phyloP scores from a whole-genome alignment of 2,797 vertebrate species.

The Sebastes kiyomatsui region DNA sequence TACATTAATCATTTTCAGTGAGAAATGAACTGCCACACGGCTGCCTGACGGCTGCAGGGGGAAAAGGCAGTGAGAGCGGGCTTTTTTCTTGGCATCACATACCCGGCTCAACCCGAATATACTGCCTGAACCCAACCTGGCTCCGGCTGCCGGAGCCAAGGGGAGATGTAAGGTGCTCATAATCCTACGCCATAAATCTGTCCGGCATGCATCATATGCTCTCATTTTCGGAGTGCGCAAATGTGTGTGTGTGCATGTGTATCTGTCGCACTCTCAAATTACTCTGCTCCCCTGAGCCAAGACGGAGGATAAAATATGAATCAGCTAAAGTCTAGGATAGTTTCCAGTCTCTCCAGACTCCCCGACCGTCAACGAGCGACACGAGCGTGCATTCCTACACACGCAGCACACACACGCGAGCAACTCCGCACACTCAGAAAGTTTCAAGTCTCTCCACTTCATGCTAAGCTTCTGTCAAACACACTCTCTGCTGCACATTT shows the following conservation, averaged over 20 bases:
- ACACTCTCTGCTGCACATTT: constrained; percentile 52
- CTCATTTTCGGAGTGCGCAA: constrained; percentile 57
- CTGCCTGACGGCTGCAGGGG: constrained; percentile 70
- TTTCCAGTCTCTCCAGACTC: constrained; percentile 72
- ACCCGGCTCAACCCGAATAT: constrained; percentile 71
- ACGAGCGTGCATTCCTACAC: constrained; percentile 18
- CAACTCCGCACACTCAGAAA: constrained; percentile 30
- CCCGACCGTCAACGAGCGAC: constrained; percentile 48
- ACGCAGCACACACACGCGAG: background rate
- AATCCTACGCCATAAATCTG: constrained; percentile 76
- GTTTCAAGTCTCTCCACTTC: constrained; percentile 60
- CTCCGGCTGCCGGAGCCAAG: constrained; percentile 62
- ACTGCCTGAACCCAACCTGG: constrained; percentile 72
- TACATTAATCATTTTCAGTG: constrained; percentile 81
- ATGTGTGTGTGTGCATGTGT: constrained; percentile 33
- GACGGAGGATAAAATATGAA: constrained; percentile 80
- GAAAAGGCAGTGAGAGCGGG: constrained; percentile 45
- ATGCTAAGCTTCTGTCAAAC: constrained; percentile 67
- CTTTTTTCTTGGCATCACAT: constrained; percentile 67
- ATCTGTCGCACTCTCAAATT: constrained; percentile 71
- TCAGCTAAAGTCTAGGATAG: constrained; percentile 79
- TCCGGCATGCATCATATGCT: constrained; percentile 78
- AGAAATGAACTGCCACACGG: constrained; percentile 74
- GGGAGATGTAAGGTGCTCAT: constrained; percentile 75
- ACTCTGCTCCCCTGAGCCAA: constrained; percentile 75